phyloP scores from a whole-genome alignment of 1,140 invertebrate genomes.

The Papilio polytes region DNA sequence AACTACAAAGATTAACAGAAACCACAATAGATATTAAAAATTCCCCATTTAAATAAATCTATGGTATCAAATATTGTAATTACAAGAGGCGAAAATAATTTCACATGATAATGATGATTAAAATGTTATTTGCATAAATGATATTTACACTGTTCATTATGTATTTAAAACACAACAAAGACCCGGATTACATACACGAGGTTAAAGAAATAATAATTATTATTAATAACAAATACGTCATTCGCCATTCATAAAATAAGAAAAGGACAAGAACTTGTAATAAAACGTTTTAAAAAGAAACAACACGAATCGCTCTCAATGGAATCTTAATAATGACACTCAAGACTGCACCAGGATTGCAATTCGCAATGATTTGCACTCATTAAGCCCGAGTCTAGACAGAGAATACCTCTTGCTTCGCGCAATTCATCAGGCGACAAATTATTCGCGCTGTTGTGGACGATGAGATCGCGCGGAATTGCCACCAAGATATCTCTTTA shows the following conservation, averaged over 20 bases:
- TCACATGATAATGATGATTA: too few species aligned
- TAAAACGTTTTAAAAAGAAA: background rate
- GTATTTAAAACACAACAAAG: background rate
- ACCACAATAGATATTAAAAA: constrained; percentile 13
- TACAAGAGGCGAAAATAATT: too few species aligned
- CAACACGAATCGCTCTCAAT: constrained; percentile 46
- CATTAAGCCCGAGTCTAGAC: constrained; percentile 72
- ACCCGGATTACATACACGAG: background rate
- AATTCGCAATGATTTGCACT: constrained; percentile 78
- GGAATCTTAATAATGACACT: constrained; percentile 66
- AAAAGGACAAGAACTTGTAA: background rate
- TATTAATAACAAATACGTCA: background rate
- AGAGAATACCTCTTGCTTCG: constrained; percentile 71
- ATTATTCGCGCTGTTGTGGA: constrained; percentile 49
- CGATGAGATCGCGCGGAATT: constrained; percentile 42
- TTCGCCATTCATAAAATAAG: background rate
- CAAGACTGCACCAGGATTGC: constrained; percentile 62
- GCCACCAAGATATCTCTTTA: constrained; percentile 34
- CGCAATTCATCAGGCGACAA: constrained; percentile 66
- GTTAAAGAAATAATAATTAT: background rate
- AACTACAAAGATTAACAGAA: constrained; percentile 42
- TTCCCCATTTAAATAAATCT: constrained; percentile 20
- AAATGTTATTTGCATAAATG: too few species aligned
- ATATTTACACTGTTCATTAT: background rate
- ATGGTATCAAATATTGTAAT: background rate